These are phyloP conservation scores for Discoglossus pictus DNA, from an alignment of 2,797 vertebrate species.

Conservation along the genomic window DNA sequence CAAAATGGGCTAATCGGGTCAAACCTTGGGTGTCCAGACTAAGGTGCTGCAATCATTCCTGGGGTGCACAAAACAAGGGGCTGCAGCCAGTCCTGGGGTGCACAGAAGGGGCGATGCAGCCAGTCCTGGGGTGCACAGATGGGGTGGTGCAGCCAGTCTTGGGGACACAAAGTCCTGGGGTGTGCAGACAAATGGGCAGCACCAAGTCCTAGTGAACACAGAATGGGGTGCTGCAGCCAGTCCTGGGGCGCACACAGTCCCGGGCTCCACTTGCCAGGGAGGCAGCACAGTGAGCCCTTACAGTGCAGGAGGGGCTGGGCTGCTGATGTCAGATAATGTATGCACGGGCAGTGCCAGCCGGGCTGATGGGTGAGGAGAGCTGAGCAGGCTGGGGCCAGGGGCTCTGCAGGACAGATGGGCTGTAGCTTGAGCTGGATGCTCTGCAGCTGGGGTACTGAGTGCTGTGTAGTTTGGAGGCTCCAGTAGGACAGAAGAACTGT, in stretches of 20 bases:
- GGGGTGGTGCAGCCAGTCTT: too few species aligned
- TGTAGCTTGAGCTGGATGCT: neutral
- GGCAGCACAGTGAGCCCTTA: neutral
- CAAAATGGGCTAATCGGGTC: too few species aligned
- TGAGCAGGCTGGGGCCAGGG: neutral
- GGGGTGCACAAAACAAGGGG: too few species aligned
- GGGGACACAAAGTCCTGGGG: too few species aligned
- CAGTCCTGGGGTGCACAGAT: too few species aligned
- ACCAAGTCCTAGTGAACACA: neutral
- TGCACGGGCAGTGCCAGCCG: slow-evolving; percentile 19
- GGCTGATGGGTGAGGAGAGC: neutral
- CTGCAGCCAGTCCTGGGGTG: too few species aligned
- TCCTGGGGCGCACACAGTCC: neutral
- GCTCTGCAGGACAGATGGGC: neutral
- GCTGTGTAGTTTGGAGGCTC: neutral
- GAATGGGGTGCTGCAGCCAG: neutral
- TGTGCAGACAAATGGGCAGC: neutral
- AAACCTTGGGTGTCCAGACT: too few species aligned
- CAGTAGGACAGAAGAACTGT: neutral
- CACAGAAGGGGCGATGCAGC: too few species aligned
- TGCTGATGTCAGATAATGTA: slow-evolving; percentile 41
- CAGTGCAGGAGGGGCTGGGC: neutral
- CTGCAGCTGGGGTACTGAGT: neutral
- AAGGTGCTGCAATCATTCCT: too few species aligned
- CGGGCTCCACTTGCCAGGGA: neutral